Percentiles rank a stretch among this genome's conserved stretches.
phyloP scores from a whole-genome alignment of 2,888 invertebrate genomes.

The Spodoptera exigua region DNA sequence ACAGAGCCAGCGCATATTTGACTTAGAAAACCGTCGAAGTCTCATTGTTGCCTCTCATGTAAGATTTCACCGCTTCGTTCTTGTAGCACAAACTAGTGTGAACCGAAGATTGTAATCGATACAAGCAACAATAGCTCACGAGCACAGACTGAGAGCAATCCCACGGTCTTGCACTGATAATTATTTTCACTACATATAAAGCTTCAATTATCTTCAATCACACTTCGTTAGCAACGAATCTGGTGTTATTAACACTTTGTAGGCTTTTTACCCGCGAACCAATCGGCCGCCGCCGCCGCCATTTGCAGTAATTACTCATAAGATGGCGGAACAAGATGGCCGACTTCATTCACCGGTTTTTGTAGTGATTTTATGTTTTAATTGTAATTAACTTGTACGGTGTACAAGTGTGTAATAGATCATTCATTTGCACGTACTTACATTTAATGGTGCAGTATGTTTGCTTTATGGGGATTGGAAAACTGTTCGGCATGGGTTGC shows the following conservation, averaged over 20 bases:
- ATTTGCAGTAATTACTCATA: slow-evolving; percentile 81
- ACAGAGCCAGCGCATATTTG: no score
- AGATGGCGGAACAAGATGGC: slow-evolving; percentile 80
- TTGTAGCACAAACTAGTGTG: slow-evolving; percentile 38
- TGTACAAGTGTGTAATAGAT: slow-evolving; percentile 47
- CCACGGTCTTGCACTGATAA: slow-evolving; percentile 60
- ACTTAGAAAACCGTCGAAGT: no score
- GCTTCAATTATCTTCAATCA: slow-evolving; percentile 79
- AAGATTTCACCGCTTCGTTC: slow-evolving; percentile 29
- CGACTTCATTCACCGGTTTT: slow-evolving; percentile 71
- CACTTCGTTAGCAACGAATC: slow-evolving; percentile 82
- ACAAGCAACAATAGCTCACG: slow-evolving; percentile 40
- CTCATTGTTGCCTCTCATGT: background rate
- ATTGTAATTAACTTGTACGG: slow-evolving; percentile 52
- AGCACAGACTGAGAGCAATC: slow-evolving; percentile 45
- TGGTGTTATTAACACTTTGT: slow-evolving; percentile 81
- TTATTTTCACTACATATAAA: slow-evolving; percentile 62
- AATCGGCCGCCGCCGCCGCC: slow-evolving; percentile 73
- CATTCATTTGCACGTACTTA: slow-evolving; percentile 48
- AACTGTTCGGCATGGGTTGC: slow-evolving; percentile 1
- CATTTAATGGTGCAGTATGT: slow-evolving; percentile 37
- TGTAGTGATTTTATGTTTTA: slow-evolving; percentile 66
- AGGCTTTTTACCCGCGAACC: slow-evolving; percentile 77
- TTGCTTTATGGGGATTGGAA: slow-evolving; percentile 37
- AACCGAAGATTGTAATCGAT: slow-evolving; percentile 56